phyloP scores from a whole-genome alignment of 2,888 invertebrate genomes.

The Synanthedon myopaeformis region DNA sequence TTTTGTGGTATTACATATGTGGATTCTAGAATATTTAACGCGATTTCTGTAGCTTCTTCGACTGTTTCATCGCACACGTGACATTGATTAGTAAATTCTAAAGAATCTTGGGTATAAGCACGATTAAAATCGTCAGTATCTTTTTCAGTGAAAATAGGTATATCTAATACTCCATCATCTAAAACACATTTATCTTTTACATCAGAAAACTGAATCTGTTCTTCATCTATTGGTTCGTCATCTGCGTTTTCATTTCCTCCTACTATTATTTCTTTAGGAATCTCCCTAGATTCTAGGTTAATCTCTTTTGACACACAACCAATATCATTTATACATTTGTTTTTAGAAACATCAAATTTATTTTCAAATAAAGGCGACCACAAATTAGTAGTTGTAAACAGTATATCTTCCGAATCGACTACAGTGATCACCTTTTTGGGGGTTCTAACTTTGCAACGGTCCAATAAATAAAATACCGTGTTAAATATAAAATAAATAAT shows the following conservation, averaged over 20 bases:
- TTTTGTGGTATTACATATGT: conserved; percentile 9
- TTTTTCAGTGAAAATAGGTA: neutral
- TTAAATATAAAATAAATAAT: conserved; percentile 47
- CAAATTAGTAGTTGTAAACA: conserved; percentile 34
- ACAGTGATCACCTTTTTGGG: conserved; percentile 42
- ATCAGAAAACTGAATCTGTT: neutral
- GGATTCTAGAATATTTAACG: conserved; percentile 8
- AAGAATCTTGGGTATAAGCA: neutral
- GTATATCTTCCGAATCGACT: conserved; percentile 49
- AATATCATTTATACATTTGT: too few relatives aligned
- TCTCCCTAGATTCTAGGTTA: neutral
- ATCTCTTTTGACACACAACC: too few relatives aligned
- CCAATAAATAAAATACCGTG: conserved; percentile 25
- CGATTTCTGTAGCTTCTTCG: conserved; percentile 6
- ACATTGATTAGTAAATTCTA: neutral
- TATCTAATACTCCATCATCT: too few relatives aligned
- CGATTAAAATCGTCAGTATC: neutral
- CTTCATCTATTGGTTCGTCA: neutral
- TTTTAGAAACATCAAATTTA: neutral
- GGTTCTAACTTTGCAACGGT: conserved; percentile 13
- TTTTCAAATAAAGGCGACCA: conserved; percentile 15
- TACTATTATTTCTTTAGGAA: neutral
- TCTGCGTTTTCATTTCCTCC: neutral
- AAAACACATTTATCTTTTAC: too few relatives aligned
- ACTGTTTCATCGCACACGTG: conserved; percentile 1